These are phyloP conservation scores for Orchestes rusci DNA, from an alignment of 2,888 invertebrate genomes.

Conservation along the genomic window DNA sequence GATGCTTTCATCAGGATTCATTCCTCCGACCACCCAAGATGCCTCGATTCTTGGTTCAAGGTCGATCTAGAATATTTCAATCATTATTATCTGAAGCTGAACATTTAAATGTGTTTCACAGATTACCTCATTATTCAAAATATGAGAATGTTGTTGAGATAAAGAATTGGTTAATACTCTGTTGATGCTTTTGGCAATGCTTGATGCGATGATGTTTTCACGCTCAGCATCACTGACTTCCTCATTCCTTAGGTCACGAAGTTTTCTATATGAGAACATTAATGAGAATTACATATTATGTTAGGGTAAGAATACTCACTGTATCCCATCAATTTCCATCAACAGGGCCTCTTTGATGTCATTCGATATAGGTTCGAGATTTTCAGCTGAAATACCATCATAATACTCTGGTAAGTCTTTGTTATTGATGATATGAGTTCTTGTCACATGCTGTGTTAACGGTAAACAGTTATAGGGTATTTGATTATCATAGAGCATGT, in stretches of 20 bases:
- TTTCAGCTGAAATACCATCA: constrained; percentile 40
- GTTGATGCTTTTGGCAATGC: constrained; percentile 61
- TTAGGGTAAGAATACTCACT: constrained; percentile 42
- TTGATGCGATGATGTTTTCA: constrained; percentile 47
- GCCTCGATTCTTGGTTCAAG: constrained; percentile 74
- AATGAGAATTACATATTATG: neutral
- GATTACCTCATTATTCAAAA: constrained; percentile 54
- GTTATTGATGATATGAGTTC: constrained; percentile 60
- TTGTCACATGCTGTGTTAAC: constrained; percentile 67
- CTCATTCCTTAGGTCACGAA: constrained; percentile 32
- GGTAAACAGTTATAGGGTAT: constrained; percentile 63
- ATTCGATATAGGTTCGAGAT: constrained; percentile 48
- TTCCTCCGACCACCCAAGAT: constrained; percentile 78
- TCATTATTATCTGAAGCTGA: neutral
- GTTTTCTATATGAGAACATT: constrained; percentile 33
- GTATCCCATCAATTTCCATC: constrained; percentile 53
- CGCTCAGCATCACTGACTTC: constrained; percentile 34
- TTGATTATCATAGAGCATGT: constrained; percentile 54
- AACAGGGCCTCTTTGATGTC: constrained; percentile 56
- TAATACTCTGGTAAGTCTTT: constrained; percentile 56
- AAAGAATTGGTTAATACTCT: constrained; percentile 57
- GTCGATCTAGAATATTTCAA: constrained; percentile 53
- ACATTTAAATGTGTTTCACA: neutral
- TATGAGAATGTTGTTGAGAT: constrained; percentile 52
- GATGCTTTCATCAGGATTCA: constrained; percentile 48